Conservation (phyloP, 2,888 invertebrate genomes). For the Cheilosia impressa region DNA sequence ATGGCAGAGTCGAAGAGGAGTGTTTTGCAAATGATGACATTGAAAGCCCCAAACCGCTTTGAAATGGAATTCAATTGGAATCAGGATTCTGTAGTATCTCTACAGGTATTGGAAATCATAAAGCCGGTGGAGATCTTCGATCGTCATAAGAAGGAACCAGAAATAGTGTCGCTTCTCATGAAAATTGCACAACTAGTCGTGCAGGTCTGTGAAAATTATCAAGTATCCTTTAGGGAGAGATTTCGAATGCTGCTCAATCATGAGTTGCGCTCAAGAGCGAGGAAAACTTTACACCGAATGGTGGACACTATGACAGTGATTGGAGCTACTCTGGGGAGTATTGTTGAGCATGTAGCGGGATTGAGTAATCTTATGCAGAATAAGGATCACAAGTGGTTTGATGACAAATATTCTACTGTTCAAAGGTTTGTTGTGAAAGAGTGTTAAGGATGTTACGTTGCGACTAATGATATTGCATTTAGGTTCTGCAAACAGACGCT, state of each 20-base stretch:
- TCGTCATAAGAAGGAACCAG: slow-evolving; percentile 78
- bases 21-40: slow-evolving; percentile 29
- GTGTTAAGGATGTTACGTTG: background rate
- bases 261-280: slow-evolving; percentile 78
- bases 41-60: slow-evolving; percentile 18
- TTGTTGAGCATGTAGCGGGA: slow-evolving; percentile 32
- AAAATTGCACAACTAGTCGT: slow-evolving; percentile 76
- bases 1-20: slow-evolving; percentile 37
- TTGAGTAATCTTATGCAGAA: slow-evolving; percentile 13
- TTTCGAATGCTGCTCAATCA: slow-evolving; percentile 75
- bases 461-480: slow-evolving; percentile 25
- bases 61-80: slow-evolving; percentile 36
- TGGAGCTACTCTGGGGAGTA: slow-evolving; percentile 58
- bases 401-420: slow-evolving; percentile 6
- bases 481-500: slow-evolving; percentile 78
- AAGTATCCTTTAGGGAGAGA: slow-evolving; percentile 75
- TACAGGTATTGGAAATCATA: background rate
- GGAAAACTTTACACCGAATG: slow-evolving; percentile 78
- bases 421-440: slow-evolving; percentile 36
- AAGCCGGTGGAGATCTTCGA: slow-evolving; percentile 76
- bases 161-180: slow-evolving; percentile 77
- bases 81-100: background rate
- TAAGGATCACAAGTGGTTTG: background rate
- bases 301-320: slow-evolving; percentile 74
- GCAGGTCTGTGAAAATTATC: slow-evolving; percentile 77